Evolutionary conservation across 2,888 invertebrate genomes (phyloP).

Genomic region (Epistrophe eligans): DNA sequence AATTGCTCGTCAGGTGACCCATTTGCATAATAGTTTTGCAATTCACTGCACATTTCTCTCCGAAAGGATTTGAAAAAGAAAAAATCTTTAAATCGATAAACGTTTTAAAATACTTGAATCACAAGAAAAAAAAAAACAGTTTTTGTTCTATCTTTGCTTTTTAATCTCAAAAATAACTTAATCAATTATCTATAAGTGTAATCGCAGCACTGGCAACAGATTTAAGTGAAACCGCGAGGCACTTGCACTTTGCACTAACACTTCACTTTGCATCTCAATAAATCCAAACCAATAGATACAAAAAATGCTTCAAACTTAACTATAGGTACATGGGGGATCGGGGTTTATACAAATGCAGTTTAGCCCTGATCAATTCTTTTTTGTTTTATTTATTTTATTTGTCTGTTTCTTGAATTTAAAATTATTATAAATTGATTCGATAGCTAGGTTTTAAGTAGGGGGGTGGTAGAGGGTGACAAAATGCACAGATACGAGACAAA

Average conservation of each 20-base stretch:
- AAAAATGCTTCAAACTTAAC: conserved; percentile 46
- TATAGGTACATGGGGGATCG: conserved; percentile 43
- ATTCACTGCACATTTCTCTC: conserved; percentile 77
- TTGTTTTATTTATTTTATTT: neutral
- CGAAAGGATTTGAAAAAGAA: neutral
- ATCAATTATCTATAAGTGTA: conserved; percentile 30
- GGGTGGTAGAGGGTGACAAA: conserved; percentile 28
- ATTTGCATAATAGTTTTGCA: conserved; percentile 77
- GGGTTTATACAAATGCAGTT: conserved; percentile 48
- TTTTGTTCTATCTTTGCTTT: conserved; percentile 19
- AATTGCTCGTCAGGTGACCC: conserved; percentile 76
- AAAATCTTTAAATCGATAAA: conserved; percentile 57
- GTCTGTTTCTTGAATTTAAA: conserved; percentile 50
- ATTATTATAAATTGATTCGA: conserved; percentile 53
- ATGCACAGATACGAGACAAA: conserved; percentile 50
- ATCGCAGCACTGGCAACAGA: conserved; percentile 44
- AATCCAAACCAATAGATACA: conserved; percentile 71
- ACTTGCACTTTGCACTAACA: conserved; percentile 75
- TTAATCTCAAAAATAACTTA: conserved; percentile 39
- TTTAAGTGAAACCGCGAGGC: conserved; percentile 66
- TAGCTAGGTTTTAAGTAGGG: neutral
- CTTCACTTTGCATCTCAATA: conserved; percentile 69
- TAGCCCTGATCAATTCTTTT: conserved; percentile 38
- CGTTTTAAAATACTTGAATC: conserved; percentile 29
- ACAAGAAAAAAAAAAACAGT: conserved; percentile 7